Evolutionary conservation across 1,140 invertebrate genomes (phyloP).

Genomic region (Antheraea mylitta): DNA sequence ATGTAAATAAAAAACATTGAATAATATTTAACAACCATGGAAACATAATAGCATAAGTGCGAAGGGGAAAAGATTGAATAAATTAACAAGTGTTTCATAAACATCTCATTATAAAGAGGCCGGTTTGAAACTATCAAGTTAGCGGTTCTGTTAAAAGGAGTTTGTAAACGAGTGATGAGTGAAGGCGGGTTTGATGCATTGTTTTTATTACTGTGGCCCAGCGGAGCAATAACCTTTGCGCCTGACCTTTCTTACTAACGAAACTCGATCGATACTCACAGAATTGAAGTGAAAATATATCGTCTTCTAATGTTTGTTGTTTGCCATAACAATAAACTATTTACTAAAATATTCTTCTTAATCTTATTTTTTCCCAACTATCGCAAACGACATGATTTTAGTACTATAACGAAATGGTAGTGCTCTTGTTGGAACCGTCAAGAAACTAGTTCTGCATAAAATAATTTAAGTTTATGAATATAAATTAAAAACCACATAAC

Average conservation of each 20-base stretch:
- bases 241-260: slow-evolving; percentile 13
- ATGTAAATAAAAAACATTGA: too few species aligned
- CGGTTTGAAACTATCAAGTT: neutral
- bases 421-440: too few species aligned
- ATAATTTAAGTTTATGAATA: too few species aligned
- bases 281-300: neutral
- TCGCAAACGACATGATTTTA: too few species aligned
- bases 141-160: neutral
- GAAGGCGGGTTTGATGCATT: neutral
- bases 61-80: neutral
- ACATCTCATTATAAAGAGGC: neutral
- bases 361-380: too few species aligned
- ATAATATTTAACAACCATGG: too few species aligned
- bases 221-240: slow-evolving; percentile 12
- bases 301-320: neutral
- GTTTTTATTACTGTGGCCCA: slow-evolving; percentile 2
- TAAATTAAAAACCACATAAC: too few species aligned
- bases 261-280: slow-evolving; percentile 12
- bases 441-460: too few species aligned
- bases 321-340: too few species aligned
- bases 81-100: neutral
- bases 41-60: neutral
- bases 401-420: too few species aligned
- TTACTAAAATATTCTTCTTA: too few species aligned
- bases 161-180: neutral